Percentiles rank a stretch among this genome's conserved stretches.
These are phyloP conservation scores for Anastrepha obliqua DNA, from an alignment of 1,140 invertebrate species.

Conservation along the genomic window DNA sequence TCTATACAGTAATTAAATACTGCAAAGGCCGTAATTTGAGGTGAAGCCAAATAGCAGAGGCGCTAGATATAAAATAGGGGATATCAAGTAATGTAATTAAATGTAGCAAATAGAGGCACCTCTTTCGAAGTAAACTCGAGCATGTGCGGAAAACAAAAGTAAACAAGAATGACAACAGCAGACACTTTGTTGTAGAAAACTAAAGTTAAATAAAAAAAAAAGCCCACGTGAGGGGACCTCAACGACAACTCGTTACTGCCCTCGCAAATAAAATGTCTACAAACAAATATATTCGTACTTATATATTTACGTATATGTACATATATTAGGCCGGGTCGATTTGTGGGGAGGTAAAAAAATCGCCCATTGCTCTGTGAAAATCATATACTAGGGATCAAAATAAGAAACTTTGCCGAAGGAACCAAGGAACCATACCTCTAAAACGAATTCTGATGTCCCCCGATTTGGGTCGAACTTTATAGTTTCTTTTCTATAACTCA, in stretches of 20 bases:
- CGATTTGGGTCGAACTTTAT: no score
- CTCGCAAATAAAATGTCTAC: no score
- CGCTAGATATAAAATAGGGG: not conserved
- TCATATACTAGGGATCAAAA: no score
- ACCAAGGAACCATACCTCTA: no score
- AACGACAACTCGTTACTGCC: not conserved
- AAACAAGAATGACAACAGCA: not conserved
- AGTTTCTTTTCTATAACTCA: no score
- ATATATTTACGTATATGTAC: no score
- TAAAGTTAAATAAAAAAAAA: not conserved
- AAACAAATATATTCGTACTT: no score
- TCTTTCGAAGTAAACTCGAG: not conserved
- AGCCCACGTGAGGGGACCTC: not conserved
- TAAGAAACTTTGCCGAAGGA: no score
- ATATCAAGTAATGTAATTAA: slow-evolving; percentile 1
- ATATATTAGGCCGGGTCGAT: no score
- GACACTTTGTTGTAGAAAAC: not conserved
- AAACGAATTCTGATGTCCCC: no score
- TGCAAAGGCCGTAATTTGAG: slow-evolving; percentile 2
- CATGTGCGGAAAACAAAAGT: not conserved
- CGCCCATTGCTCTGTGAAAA: no score
- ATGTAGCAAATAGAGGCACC: not conserved
- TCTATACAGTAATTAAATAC: not conserved
- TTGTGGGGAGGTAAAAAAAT: no score
- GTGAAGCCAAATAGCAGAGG: not conserved